Percentiles rank a stretch among this genome's conserved stretches.
Conservation (phyloP, 1,140 invertebrate species). For the Euglossa dilemma region DNA sequence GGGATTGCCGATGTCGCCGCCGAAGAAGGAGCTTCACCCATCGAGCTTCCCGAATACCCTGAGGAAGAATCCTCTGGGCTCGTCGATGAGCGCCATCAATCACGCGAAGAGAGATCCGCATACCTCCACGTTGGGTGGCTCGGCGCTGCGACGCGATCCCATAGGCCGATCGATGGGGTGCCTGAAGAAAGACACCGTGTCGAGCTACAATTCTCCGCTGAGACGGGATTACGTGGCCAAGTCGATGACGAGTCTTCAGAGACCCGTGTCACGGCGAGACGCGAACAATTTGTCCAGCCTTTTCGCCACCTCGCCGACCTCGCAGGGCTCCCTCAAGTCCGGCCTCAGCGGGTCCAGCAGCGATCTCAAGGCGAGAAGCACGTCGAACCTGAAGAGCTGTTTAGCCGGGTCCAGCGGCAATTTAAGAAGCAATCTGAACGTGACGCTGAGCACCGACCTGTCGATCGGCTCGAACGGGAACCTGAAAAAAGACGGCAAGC, state of each 20-base stretch:
- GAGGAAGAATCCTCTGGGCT: constrained; percentile 83
- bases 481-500: constrained; percentile 68
- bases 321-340: constrained; percentile 48
- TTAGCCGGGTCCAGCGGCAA: constrained; percentile 76
- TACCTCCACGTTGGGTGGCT: constrained; percentile 56
- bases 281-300: constrained; percentile 64
- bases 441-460: constrained; percentile 78
- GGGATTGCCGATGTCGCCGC: constrained; percentile 82
- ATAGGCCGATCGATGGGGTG: constrained; percentile 81
- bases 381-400: constrained; percentile 75
- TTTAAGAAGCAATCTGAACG: constrained; percentile 75
- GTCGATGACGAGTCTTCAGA: constrained; percentile 77
- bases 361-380: constrained; percentile 63
- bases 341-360: constrained; percentile 44
- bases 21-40: constrained; percentile 85
- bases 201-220: constrained; percentile 80
- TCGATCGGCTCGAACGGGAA: constrained; percentile 76
- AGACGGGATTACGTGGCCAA: constrained; percentile 80
- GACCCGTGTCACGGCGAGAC: constrained; percentile 73
- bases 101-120: constrained; percentile 71
- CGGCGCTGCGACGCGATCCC: constrained; percentile 70
- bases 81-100: constrained; percentile 81
- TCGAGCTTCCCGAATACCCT: constrained; percentile 87
- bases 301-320: constrained; percentile 66
- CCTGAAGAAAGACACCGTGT: constrained; percentile 82